These are phyloP conservation scores for Pituophis catenifer DNA, from an alignment of 2,113 vertebrate genomes.

Conservation along the genomic window DNA sequence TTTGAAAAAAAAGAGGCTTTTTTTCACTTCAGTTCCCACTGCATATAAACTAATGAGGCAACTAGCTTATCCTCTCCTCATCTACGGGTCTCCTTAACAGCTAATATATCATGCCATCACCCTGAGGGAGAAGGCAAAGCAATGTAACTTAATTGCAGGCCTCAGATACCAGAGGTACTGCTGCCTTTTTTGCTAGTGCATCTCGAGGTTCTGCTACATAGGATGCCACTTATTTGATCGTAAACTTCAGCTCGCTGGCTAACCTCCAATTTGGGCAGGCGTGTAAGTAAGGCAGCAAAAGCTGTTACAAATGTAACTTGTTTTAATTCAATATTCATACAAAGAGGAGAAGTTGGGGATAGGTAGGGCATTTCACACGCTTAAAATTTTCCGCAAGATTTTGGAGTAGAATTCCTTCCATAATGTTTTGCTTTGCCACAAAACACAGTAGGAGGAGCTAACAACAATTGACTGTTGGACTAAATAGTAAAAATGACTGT, in stretches of 20 bases:
- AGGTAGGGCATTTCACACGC: not conserved
- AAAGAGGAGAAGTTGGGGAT: not conserved
- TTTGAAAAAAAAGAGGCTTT: not conserved
- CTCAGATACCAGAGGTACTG: not conserved
- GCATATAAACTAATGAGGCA: slow-evolving; percentile 43
- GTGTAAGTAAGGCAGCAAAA: not conserved
- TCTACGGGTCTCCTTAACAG: slow-evolving; percentile 32
- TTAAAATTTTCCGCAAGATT: not conserved
- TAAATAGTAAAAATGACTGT: not conserved
- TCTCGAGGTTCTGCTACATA: not conserved
- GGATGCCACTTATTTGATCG: not conserved
- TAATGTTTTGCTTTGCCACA: not conserved
- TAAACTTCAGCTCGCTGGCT: not conserved
- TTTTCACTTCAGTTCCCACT: not conserved
- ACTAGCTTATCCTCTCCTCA: slow-evolving; percentile 36
- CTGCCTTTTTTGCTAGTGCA: not conserved
- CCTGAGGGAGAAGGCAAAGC: slow-evolving; percentile 8
- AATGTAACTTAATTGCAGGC: not conserved
- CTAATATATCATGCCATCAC: slow-evolving; percentile 21
- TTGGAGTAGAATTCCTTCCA: not conserved
- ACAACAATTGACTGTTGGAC: not conserved
- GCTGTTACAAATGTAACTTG: not conserved
- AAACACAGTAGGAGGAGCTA: not conserved
- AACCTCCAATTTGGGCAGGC: not conserved
- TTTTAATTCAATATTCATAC: not conserved